Conservation (phyloP, 2,888 invertebrate species). For the Melieria omissa region DNA sequence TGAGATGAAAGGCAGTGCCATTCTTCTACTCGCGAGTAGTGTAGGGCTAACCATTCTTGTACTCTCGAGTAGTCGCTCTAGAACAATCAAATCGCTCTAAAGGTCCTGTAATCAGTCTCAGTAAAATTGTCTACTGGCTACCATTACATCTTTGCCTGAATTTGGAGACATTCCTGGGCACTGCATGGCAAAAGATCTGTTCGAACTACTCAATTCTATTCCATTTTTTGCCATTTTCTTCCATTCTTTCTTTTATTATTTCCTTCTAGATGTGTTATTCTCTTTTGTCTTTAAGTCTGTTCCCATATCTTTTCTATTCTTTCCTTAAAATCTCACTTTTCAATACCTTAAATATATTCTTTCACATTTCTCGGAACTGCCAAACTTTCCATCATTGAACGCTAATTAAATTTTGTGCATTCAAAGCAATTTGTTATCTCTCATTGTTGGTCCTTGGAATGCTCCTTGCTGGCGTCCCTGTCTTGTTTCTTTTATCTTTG, state of each 20-base stretch:
- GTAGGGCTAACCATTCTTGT: too few species aligned
- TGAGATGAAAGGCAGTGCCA: neutral
- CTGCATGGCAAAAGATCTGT: too few species aligned
- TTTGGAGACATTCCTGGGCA: too few species aligned
- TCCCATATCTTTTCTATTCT: neutral
- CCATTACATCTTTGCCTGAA: too few species aligned
- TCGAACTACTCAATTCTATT: neutral
- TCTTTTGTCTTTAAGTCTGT: neutral
- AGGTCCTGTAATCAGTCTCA: too few species aligned
- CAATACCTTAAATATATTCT: too few species aligned
- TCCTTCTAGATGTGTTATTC: too few species aligned
- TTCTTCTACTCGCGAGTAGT: too few species aligned
- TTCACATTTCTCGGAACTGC: neutral
- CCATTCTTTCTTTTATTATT: neutral
- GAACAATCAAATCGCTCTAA: too few species aligned
- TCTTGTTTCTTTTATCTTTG: constrained; percentile 23
- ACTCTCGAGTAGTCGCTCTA: too few species aligned
- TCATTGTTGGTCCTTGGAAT: too few species aligned
- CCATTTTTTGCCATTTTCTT: neutral
- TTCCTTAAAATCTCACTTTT: neutral
- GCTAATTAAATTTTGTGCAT: constrained; percentile 27
- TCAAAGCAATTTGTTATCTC: constrained; percentile 23
- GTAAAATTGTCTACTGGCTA: too few species aligned
- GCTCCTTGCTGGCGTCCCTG: neutral
- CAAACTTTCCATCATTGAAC: constrained; percentile 15